phyloP scores from a whole-genome alignment of 2,888 invertebrate species.

The Adelognathus sp. region DNA sequence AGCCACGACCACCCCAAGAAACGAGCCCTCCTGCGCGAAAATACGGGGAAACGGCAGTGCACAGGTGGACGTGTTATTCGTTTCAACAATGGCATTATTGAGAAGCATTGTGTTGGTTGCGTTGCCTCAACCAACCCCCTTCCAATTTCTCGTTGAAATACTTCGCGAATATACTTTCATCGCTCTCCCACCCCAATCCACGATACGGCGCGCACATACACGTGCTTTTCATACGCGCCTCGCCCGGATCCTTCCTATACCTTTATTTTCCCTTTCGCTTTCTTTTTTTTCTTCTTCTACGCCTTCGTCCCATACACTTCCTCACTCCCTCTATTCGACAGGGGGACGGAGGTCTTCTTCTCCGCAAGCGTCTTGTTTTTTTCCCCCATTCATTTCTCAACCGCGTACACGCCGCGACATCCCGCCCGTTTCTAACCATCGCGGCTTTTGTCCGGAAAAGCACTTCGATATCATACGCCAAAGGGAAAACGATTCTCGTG shows the following conservation, averaged over 20 bases:
- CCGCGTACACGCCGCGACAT: neutral
- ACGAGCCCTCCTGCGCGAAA: too few species aligned
- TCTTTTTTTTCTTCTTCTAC: conserved; percentile 38
- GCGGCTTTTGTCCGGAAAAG: conserved; percentile 17
- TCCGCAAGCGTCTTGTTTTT: conserved; percentile 18
- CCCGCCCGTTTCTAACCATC: too few species aligned
- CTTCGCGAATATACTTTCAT: conserved; percentile 74
- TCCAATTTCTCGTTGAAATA: conserved; percentile 70
- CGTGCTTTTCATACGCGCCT: conserved; percentile 54
- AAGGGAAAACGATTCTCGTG: neutral
- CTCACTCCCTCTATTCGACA: neutral
- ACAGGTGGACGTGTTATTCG: conserved; percentile 77
- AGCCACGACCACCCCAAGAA: too few species aligned
- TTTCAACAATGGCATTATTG: conserved; percentile 78
- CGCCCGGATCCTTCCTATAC: conserved; percentile 57
- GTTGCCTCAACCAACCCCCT: conserved; percentile 16
- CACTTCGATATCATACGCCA: conserved; percentile 1
- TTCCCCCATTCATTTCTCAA: conserved; percentile 7
- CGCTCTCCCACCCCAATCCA: neutral
- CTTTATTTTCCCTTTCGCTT: neutral
- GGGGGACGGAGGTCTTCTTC: too few species aligned
- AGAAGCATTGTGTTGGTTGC: conserved; percentile 75
- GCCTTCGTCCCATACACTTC: neutral
- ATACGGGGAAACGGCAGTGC: conserved; percentile 63
- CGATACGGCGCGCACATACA: conserved; percentile 50